Conservation (phyloP, 2,888 invertebrate species). For the Melieria crassipennis region DNA sequence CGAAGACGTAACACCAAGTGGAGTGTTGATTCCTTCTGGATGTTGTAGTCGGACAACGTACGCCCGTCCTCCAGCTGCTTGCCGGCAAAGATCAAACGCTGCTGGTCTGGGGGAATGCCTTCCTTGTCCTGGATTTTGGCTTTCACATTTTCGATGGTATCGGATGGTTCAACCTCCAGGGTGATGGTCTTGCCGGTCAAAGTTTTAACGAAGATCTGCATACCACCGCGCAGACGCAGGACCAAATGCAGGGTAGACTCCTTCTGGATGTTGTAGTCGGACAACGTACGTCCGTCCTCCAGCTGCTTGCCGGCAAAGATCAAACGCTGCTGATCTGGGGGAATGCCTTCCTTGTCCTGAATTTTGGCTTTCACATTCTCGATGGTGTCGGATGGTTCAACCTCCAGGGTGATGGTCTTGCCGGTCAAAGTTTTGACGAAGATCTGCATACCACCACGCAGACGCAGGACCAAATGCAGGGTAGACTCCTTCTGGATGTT, state of each 20-base stretch:
- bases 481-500: slow-evolving; percentile 43
- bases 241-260: slow-evolving; percentile 43
- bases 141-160: slow-evolving; percentile 39
- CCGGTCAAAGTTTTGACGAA: slow-evolving; percentile 41
- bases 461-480: slow-evolving; percentile 41
- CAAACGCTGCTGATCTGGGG: slow-evolving; percentile 40
- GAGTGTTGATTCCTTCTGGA: slow-evolving; percentile 40
- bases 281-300: slow-evolving; percentile 39
- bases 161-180: slow-evolving; percentile 39
- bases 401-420: slow-evolving; percentile 39
- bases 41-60: slow-evolving; percentile 39
- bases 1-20: slow-evolving; percentile 47
- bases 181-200: slow-evolving; percentile 40
- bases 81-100: slow-evolving; percentile 39
- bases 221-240: slow-evolving; percentile 40
- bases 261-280: slow-evolving; percentile 42
- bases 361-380: slow-evolving; percentile 40
- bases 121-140: slow-evolving; percentile 40
- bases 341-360: slow-evolving; percentile 40
- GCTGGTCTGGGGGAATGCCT: slow-evolving; percentile 40
- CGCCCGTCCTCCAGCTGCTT: slow-evolving; percentile 40
- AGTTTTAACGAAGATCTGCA: slow-evolving; percentile 41
- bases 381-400: slow-evolving; percentile 39
- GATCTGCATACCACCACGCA: slow-evolving; percentile 42
- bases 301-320: slow-evolving; percentile 40